These are phyloP conservation scores for Macrosiphum euphorbiae DNA, from an alignment of 2,888 invertebrate species.

Conservation along the genomic window DNA sequence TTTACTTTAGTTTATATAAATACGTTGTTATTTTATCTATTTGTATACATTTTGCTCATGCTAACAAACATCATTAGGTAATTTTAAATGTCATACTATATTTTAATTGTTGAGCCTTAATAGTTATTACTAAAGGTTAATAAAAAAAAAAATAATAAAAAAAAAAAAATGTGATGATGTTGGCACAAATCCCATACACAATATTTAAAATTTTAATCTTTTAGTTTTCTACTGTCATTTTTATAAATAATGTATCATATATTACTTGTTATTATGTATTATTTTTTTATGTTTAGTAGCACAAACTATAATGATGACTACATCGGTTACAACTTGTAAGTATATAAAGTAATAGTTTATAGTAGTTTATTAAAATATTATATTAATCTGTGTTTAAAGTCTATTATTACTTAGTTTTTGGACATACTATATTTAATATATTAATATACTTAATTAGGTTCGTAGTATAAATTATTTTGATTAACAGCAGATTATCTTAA, in stretches of 20 bases:
- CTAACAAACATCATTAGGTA: too few relatives aligned
- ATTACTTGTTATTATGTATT: not conserved
- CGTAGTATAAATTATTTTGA: not conserved
- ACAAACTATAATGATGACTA: not conserved
- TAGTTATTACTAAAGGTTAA: too few relatives aligned
- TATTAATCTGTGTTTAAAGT: not conserved
- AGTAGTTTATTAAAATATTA: too few relatives aligned
- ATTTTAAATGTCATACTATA: too few relatives aligned
- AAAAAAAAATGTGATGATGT: not conserved
- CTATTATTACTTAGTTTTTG: not conserved
- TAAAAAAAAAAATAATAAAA: too few relatives aligned
- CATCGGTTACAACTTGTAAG: not conserved
- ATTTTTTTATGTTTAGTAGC: not conserved
- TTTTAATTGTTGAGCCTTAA: too few relatives aligned
- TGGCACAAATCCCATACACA: not conserved
- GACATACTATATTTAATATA: too few relatives aligned
- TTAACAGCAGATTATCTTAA: not conserved
- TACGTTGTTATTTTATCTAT: too few relatives aligned
- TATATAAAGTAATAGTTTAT: too few relatives aligned
- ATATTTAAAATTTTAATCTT: not conserved
- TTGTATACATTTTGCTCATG: too few relatives aligned
- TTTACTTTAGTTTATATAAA: too few relatives aligned
- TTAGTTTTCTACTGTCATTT: not conserved
- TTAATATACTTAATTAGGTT: too few relatives aligned
- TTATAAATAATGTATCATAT: not conserved